These are phyloP conservation scores for Rhynchonema sp. DNA, from an alignment of 2,888 invertebrate species.

Conservation along the genomic window DNA sequence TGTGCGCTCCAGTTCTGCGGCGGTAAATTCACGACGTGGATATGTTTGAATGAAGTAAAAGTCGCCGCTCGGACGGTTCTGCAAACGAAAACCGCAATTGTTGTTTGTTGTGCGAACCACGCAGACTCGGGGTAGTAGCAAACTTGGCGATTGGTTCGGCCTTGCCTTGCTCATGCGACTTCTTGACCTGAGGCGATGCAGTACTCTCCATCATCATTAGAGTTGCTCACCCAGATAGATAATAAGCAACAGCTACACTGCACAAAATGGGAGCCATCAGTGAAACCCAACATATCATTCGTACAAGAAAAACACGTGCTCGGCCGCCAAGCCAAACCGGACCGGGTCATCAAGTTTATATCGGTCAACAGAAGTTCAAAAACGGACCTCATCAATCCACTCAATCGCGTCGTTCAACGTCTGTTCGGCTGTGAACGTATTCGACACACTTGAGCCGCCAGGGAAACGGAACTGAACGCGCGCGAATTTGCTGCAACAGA, in stretches of 20 bases:
- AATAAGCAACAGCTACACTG: too few relatives aligned
- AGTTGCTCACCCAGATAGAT: too few relatives aligned
- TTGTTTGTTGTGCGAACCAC: neutral
- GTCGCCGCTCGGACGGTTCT: neutral
- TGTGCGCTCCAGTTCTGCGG: constrained; percentile 37
- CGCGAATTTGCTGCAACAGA: constrained; percentile 32
- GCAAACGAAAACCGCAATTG: neutral
- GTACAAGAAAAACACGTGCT: too few relatives aligned
- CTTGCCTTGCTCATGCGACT: neutral
- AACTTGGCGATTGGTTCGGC: neutral
- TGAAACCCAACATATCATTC: too few relatives aligned
- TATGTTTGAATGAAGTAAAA: constrained; percentile 3
- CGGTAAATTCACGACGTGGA: constrained; percentile 48
- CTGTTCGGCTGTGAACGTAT: neutral
- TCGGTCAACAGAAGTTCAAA: too few relatives aligned
- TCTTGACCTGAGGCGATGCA: too few relatives aligned
- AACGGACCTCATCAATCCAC: neutral
- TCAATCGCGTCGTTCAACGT: neutral
- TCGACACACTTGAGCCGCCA: constrained; percentile 44
- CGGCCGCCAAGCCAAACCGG: too few relatives aligned
- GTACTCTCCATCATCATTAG: too few relatives aligned
- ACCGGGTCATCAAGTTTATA: too few relatives aligned
- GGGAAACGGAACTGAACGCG: constrained; percentile 69
- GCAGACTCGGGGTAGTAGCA: too few relatives aligned
- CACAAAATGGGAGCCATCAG: too few relatives aligned